Evolutionary conservation across 2,113 vertebrate species (phyloP).

Genomic region (Neomonachus schauinslandi): DNA sequence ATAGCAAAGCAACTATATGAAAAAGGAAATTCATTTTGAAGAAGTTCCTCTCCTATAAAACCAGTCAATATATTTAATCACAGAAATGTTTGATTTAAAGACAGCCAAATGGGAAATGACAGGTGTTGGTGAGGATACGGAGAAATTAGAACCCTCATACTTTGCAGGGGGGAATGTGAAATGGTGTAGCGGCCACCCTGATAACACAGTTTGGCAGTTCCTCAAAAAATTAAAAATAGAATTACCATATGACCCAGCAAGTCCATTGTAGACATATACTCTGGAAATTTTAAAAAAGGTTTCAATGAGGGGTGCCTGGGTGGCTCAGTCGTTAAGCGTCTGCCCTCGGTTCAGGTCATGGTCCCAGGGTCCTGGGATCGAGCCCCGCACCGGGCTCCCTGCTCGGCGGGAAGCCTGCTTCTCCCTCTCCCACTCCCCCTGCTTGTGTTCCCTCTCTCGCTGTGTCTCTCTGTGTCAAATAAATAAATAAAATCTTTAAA

Average conservation of each 20-base stretch:
- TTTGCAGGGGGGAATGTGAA: not conserved
- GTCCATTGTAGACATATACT: not conserved
- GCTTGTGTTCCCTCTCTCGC: too few species aligned
- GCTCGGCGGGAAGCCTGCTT: too few species aligned
- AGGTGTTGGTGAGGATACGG: not conserved
- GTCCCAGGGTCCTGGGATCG: too few species aligned
- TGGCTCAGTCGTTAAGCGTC: too few species aligned
- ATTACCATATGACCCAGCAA: not conserved
- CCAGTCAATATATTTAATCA: not conserved
- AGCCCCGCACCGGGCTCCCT: too few species aligned
- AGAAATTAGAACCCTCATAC: not conserved
- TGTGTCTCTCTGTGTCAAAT: too few species aligned
- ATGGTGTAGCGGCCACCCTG: not conserved
- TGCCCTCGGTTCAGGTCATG: too few species aligned
- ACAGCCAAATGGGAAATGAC: not conserved
- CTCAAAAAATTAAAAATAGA: conserved; percentile 20
- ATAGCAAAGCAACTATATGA: not conserved
- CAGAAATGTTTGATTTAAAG: conserved; percentile 23
- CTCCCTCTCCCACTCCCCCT: too few species aligned
- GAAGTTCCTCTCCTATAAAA: not conserved
- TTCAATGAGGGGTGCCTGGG: not conserved
- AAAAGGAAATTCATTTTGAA: not conserved
- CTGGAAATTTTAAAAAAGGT: not conserved
- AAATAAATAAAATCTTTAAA: too few species aligned
- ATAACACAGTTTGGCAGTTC: not conserved